Evolutionary conservation across 2,888 invertebrate species (phyloP).

Genomic region (Drosophila bunnanda): DNA sequence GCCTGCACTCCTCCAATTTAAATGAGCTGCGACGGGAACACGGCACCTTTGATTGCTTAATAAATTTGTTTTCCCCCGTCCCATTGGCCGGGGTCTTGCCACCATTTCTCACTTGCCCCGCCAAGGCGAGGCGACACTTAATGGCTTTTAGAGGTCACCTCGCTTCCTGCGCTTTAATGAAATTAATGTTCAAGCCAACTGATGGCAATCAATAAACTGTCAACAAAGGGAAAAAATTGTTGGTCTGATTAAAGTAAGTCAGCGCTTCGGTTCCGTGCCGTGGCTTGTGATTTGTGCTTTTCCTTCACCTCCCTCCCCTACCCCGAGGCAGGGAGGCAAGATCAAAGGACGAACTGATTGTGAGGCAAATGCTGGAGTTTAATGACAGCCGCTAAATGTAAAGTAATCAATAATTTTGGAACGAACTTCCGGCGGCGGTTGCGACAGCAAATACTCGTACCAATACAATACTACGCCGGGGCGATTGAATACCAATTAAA

Average conservation of each 20-base stretch:
- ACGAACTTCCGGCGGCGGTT: not conserved
- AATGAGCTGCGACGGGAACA: slow-evolving; percentile 22
- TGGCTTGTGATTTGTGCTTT: slow-evolving; percentile 6
- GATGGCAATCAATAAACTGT: slow-evolving; percentile 64
- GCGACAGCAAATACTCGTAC: too few relatives aligned
- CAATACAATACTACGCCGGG: too few relatives aligned
- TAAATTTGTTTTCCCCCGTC: slow-evolving; percentile 12
- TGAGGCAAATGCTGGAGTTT: slow-evolving; percentile 10
- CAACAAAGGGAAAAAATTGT: slow-evolving; percentile 50
- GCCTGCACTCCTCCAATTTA: slow-evolving; percentile 12
- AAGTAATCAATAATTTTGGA: slow-evolving; percentile 34
- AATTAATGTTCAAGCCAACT: slow-evolving; percentile 61
- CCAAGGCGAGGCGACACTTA: not conserved
- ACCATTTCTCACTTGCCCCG: not conserved
- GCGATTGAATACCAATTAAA: slow-evolving; percentile 19
- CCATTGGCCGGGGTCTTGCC: not conserved
- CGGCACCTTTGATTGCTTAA: slow-evolving; percentile 28
- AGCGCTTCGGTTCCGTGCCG: slow-evolving; percentile 4
- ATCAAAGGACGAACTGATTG: slow-evolving; percentile 42
- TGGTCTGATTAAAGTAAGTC: slow-evolving; percentile 55
- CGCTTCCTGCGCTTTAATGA: slow-evolving; percentile 26
- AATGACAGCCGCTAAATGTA: slow-evolving; percentile 20
- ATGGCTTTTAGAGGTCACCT: slow-evolving; percentile 27
- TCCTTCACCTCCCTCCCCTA: not conserved
- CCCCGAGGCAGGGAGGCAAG: slow-evolving; percentile 2